Conservation (phyloP, 2,797 vertebrate species). For the Champsocephalus esox region DNA sequence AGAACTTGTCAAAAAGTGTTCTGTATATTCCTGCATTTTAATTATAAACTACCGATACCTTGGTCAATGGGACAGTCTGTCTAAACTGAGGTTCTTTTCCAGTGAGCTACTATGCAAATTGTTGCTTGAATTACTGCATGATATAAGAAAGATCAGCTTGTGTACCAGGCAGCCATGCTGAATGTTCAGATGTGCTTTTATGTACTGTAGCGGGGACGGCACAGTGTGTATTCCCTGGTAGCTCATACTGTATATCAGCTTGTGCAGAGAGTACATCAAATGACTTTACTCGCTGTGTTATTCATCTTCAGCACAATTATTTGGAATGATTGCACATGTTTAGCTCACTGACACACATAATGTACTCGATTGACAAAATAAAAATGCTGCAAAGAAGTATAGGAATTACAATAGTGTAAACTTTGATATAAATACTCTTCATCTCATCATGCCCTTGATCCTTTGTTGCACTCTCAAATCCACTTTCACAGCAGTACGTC, state of each 20-base stretch:
- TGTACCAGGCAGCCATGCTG: conserved; percentile 42
- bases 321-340: conserved; percentile 15
- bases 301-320: conserved; percentile 26
- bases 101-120: conserved; percentile 31
- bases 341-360: conserved; percentile 5
- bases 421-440: neutral
- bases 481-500: neutral
- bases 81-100: conserved; percentile 11
- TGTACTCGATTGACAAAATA: conserved; percentile 10
- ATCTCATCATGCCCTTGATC: neutral
- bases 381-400: neutral
- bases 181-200: conserved; percentile 70
- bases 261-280: conserved; percentile 60
- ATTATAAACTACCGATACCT: neutral
- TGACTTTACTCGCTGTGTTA: conserved; percentile 39
- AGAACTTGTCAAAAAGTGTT: conserved; percentile 1
- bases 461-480: conserved; percentile 2
- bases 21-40: neutral
- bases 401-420: neutral
- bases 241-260: conserved; percentile 65
- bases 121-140: conserved; percentile 53
- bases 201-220: conserved; percentile 48
- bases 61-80: neutral
- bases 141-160: conserved; percentile 61
- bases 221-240: conserved; percentile 38